Base-by-base conservation (phyloP, 2,113 vertebrate species). In the Elephas maximus region DNA sequence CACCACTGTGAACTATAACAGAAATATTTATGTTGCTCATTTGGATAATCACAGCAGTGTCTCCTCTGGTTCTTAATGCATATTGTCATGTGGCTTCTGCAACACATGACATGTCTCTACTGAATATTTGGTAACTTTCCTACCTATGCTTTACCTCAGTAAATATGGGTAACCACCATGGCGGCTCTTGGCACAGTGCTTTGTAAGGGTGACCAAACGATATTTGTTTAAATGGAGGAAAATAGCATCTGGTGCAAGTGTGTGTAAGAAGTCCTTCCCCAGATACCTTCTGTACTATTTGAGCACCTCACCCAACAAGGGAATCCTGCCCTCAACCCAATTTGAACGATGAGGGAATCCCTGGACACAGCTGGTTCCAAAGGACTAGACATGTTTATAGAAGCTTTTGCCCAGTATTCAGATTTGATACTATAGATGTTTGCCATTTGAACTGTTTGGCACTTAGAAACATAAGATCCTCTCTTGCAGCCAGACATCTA, bases 11-110 rank as follows among this genome's bases (percentile, higher is more conserved):
- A 18, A n/a, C 30, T 63, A 8, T 4, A 1, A 62, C 0, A 21
- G 41, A 10, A 0, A 2, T 2, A 0, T 18, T 41, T 12, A 2
- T 1, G 2, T 3, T 12, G 60, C 15, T 2, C 2, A 0, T 48
- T 37, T 65, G 2, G n/a, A n/a, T 20, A 48, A 28, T 48, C 15
- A 23, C 15, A 15, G 41, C 5, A 1, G 44, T 0, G 2, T 51
- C 23, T 44, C 2, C 0, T 44, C 65, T 48, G 57, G 7, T 7
- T 51, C 21, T 44, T 41, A 2, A 44, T 1, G 1, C 14, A 1
- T 4, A 17, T 37, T 10, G 82, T 45, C 41, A 2, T 1, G 33
- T 53, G 81, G 21, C 28, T 3, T 62, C 20, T 24, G 57, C 41
- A 17, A 0, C 30, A 4, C 11, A 30, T 8, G 57, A 11, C 71